Evolutionary conservation across 2,113 vertebrate species (phyloP).

Genomic region (Entelurus aequoreus): DNA sequence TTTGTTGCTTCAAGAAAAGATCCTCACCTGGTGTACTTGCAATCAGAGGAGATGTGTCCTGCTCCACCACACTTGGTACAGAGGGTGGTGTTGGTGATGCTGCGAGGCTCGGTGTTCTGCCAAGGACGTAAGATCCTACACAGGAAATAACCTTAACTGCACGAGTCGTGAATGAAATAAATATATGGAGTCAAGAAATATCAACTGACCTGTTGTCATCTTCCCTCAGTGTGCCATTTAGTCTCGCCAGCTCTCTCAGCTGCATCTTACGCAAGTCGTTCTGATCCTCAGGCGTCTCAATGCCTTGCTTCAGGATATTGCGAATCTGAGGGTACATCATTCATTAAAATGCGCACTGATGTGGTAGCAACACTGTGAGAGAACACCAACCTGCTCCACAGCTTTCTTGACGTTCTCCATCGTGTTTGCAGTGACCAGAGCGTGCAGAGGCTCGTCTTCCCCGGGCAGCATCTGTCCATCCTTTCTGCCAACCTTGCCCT

Average conservation of each 20-base stretch:
- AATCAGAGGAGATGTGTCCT: conserved; percentile 90
- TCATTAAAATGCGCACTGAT: neutral
- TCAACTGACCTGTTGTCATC: conserved; percentile 82
- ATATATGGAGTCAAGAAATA: neutral
- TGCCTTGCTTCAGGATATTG: conserved; percentile 95
- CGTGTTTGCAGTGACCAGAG: conserved; percentile 92
- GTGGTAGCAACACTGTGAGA: neutral
- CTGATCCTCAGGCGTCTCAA: conserved; percentile 94
- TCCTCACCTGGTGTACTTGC: conserved; percentile 83
- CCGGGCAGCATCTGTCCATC: conserved; percentile 94
- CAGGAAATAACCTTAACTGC: neutral
- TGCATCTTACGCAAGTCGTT: conserved; percentile 95
- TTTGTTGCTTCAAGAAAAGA: fast-evolving
- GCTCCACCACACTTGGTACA: conserved; percentile 91
- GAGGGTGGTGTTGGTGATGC: conserved; percentile 89
- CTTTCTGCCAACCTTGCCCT: conserved; percentile 93
- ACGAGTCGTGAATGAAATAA: neutral
- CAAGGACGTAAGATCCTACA: conserved; percentile 85
- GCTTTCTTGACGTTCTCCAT: conserved; percentile 98
- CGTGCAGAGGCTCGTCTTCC: conserved; percentile 91
- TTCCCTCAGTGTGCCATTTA: conserved; percentile 87
- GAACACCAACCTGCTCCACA: conserved; percentile 83
- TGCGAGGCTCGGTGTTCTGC: conserved; percentile 88
- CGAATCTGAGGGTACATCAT: conserved; percentile 74
- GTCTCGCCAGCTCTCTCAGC: conserved; percentile 85